Conservation (phyloP, 2,888 invertebrate genomes). For the Ctena decussata region DNA sequence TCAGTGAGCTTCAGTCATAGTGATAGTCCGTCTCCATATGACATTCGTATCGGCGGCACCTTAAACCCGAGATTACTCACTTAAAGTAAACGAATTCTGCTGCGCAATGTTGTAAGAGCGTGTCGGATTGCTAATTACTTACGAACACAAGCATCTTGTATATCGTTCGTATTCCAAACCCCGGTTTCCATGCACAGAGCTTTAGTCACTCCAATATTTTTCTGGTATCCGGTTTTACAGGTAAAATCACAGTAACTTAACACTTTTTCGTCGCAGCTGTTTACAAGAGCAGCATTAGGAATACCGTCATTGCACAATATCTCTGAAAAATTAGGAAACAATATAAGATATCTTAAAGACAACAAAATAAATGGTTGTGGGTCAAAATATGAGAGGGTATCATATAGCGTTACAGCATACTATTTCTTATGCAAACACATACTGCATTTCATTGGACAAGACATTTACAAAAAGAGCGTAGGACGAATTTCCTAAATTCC, state of each 20-base stretch:
- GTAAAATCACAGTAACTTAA: background rate
- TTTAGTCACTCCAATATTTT: background rate
- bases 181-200: background rate
- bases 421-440: background rate
- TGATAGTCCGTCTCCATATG: too few relatives aligned
- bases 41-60: too few relatives aligned
- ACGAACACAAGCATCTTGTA: background rate
- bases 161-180: background rate
- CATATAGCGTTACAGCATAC: background rate
- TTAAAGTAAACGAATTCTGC: too few relatives aligned
- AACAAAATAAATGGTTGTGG: background rate
- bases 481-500: too few relatives aligned
- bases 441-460: background rate
- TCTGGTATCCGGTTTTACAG: background rate
- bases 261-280: background rate
- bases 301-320: background rate
- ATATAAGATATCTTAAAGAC: background rate
- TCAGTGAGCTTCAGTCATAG: too few relatives aligned
- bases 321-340: background rate
- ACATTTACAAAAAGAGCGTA: too few relatives aligned
- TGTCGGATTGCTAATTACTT: too few relatives aligned
- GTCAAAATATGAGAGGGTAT: background rate
- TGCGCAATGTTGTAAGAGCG: too few relatives aligned
- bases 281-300: background rate
- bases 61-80: too few relatives aligned